Conservation (phyloP, 2,113 vertebrate species). For the Ammospiza caudacuta region DNA sequence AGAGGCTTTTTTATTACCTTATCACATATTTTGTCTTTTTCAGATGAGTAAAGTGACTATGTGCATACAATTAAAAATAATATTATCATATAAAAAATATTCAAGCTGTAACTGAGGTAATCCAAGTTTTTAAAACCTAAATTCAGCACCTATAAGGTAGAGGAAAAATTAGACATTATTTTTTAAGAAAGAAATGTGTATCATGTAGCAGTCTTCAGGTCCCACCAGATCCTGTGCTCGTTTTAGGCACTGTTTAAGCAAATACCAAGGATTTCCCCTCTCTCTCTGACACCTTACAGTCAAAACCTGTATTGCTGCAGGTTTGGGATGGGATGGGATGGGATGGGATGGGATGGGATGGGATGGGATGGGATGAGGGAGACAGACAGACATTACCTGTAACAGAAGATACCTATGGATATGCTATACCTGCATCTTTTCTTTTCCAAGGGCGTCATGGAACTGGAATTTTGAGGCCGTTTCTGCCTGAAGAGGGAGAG, state of each 20-base stretch:
- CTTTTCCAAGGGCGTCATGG: not conserved
- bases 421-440: not conserved
- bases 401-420: not conserved
- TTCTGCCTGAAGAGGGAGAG: not conserved
- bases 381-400: not conserved
- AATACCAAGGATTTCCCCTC: not conserved
- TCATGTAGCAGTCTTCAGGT: not conserved
- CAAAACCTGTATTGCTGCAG: not conserved
- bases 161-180: not conserved
- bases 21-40: not conserved
- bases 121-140: not conserved
- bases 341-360: not conserved
- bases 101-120: not conserved
- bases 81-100: not conserved
- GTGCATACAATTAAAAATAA: not conserved
- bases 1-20: not conserved
- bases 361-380: not conserved
- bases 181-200: not conserved
- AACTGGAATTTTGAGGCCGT: not conserved
- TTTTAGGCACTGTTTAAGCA: not conserved
- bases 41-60: not conserved
- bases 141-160: not conserved
- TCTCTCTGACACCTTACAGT: not conserved
- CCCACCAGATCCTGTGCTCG: not conserved
- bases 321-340: not conserved